A percentile compares a stretch with the other conserved stretches of the same genome.
Conservation (phyloP, 2,888 invertebrate species). For the Prionchulus punctatus region DNA sequence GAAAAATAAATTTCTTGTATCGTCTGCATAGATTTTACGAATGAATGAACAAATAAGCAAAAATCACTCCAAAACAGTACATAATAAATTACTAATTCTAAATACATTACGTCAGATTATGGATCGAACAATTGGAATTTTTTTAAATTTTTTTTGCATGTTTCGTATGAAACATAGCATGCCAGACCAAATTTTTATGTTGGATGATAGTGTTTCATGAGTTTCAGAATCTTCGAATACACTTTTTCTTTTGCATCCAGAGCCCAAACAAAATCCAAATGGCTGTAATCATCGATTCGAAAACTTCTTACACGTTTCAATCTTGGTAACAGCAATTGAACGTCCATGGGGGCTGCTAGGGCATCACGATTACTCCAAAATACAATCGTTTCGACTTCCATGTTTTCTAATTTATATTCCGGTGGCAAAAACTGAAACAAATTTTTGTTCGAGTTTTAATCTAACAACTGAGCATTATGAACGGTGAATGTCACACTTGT, state of each 20-base stretch:
- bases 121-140: no score
- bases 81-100: no score
- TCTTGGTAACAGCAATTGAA: neutral
- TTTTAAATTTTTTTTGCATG: no score
- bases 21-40: no score
- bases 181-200: neutral
- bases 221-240: constrained; percentile 17
- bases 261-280: constrained; percentile 36
- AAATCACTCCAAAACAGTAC: no score
- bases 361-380: constrained; percentile 55
- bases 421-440: constrained; percentile 32
- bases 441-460: no score
- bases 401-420: constrained; percentile 25
- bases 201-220: neutral
- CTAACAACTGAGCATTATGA: no score
- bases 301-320: constrained; percentile 16
- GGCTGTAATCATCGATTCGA: constrained; percentile 18
- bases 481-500: constrained; percentile 17
- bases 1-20: no score
- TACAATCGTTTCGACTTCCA: constrained; percentile 40
- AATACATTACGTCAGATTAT: no score
- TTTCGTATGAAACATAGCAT: no score
- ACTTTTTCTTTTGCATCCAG: constrained; percentile 24
- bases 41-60: no score
- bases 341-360: constrained; percentile 43